Evolutionary conservation across 2,888 invertebrate genomes (phyloP).

Genomic region (Ethmia dodecea): DNA sequence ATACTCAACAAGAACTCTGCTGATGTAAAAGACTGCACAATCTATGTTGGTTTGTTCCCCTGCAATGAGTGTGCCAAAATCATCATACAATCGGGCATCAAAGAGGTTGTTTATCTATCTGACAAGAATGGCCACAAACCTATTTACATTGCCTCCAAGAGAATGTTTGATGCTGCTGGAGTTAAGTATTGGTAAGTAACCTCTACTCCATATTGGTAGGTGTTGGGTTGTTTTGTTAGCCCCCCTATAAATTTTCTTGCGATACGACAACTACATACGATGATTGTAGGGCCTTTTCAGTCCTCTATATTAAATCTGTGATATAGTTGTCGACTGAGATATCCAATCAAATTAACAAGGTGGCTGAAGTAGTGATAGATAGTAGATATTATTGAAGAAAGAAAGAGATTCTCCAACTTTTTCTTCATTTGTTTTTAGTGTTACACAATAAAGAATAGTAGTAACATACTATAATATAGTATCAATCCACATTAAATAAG

Average conservation of each 20-base stretch:
- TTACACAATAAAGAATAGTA: no score
- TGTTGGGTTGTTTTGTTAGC: no score
- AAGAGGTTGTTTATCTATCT: slow-evolving; percentile 86
- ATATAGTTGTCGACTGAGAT: no score
- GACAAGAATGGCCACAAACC: slow-evolving; percentile 87
- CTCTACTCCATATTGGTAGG: not conserved
- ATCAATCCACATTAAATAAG: no score
- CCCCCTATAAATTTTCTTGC: no score
- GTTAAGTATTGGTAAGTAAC: slow-evolving; percentile 80
- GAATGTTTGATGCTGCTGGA: slow-evolving; percentile 88
- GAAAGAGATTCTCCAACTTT: not conserved
- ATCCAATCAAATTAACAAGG: no score
- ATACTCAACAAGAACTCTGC: slow-evolving; percentile 92
- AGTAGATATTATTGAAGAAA: not conserved
- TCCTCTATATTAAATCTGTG: no score
- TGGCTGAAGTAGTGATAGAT: not conserved
- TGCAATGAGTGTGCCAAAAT: slow-evolving; percentile 99
- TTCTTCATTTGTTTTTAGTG: no score
- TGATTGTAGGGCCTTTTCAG: no score
- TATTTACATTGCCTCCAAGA: slow-evolving; percentile 85
- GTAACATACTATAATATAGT: no score
- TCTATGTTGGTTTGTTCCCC: slow-evolving; percentile 95
- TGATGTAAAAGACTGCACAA: slow-evolving; percentile 85
- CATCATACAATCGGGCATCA: slow-evolving; percentile 95
- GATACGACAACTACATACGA: no score